Evolutionary conservation across 2,888 invertebrate genomes (phyloP).

Genomic region (Drosophila nr. fundita): DNA sequence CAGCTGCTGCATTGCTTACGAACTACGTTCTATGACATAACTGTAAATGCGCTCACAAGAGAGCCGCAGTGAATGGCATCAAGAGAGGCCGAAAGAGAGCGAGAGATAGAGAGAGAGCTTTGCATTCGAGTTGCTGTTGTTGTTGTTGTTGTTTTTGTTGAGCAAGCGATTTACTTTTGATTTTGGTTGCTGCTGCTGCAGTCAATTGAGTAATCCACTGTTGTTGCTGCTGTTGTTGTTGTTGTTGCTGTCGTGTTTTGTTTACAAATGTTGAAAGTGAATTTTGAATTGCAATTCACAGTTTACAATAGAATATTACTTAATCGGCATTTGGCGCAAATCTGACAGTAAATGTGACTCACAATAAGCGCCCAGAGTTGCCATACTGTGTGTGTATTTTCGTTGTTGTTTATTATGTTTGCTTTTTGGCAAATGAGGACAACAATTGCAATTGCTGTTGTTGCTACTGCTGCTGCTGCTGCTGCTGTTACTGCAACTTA

Average conservation of each 20-base stretch:
- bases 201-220: conserved; percentile 69
- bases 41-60: conserved; percentile 72
- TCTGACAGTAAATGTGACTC: conserved; percentile 53
- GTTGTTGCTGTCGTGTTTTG: conserved; percentile 49
- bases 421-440: conserved; percentile 49
- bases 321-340: conserved; percentile 62
- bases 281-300: conserved; percentile 70
- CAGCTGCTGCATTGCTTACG: conserved; percentile 60
- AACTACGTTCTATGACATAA: conserved; percentile 77
- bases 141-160: conserved; percentile 26
- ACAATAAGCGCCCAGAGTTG: conserved; percentile 34
- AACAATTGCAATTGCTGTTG: conserved; percentile 36
- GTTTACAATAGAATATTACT: conserved; percentile 77
- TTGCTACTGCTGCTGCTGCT: conserved; percentile 17
- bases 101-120: conserved; percentile 21
- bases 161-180: conserved; percentile 74
- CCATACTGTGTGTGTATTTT: conserved; percentile 23
- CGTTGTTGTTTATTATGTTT: conserved; percentile 4
- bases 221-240: conserved; percentile 26
- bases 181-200: conserved; percentile 45
- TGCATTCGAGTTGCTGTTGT: conserved; percentile 1
- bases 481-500: conserved; percentile 45
- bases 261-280: conserved; percentile 76
- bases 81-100: conserved; percentile 8
- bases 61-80: conserved; percentile 29